phyloP scores from a whole-genome alignment of 2,888 invertebrate species.

The Smittia aterrima region DNA sequence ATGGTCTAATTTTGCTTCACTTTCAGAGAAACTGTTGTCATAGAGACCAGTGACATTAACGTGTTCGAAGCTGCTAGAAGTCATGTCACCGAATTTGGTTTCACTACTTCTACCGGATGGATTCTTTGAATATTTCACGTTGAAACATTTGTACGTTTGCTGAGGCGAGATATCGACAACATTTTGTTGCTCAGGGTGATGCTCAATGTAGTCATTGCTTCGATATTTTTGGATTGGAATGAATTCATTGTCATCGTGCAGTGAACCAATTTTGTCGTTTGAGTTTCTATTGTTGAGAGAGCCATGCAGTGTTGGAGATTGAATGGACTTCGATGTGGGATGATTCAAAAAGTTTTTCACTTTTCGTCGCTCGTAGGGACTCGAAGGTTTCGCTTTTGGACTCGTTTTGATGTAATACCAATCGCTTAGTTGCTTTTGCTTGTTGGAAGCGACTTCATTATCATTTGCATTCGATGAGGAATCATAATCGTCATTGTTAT shows the following conservation, averaged over 20 bases:
- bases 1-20: background rate
- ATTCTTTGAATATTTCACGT: slow-evolving; percentile 32
- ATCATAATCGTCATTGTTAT: slow-evolving; percentile 1
- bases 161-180: slow-evolving; percentile 13
- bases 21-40: slow-evolving; percentile 16
- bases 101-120: background rate
- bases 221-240: slow-evolving; percentile 21
- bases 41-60: slow-evolving; percentile 45
- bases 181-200: background rate
- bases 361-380: slow-evolving; percentile 31
- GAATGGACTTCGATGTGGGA: background rate
- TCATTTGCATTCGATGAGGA: slow-evolving; percentile 40
- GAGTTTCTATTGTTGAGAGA: background rate
- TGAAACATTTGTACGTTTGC: slow-evolving; percentile 31
- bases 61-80: slow-evolving; percentile 47
- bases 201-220: slow-evolving; percentile 36
- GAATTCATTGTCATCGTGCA: background rate
- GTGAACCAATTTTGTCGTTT: background rate
- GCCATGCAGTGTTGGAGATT: background rate
- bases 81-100: slow-evolving; percentile 44
- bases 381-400: slow-evolving; percentile 43
- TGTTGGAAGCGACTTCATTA: slow-evolving; percentile 43
- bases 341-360: slow-evolving; percentile 12
- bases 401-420: slow-evolving; percentile 47
- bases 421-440: slow-evolving; percentile 47